These are phyloP conservation scores for Cynopterus brachyotis DNA, from an alignment of 2,113 vertebrate genomes.

Conservation along the genomic window DNA sequence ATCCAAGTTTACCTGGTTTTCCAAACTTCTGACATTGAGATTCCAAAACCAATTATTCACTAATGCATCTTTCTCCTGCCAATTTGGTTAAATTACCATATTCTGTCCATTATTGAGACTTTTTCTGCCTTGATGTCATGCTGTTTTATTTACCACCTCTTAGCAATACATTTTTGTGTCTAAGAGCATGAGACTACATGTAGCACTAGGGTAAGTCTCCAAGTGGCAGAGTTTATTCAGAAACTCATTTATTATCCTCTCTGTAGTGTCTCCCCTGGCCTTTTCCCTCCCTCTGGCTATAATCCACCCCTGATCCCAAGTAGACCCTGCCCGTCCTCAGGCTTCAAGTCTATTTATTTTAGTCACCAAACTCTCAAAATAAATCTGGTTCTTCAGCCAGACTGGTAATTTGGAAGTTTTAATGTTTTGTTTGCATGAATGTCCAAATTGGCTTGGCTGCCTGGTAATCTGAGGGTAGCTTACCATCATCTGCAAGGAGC, in stretches of 20 bases:
- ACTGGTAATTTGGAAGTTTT: constrained; percentile 15
- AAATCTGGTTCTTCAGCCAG: constrained; percentile 29
- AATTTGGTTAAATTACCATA: not conserved
- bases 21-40: not conserved
- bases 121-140: not conserved
- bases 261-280: not conserved
- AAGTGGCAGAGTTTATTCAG: not conserved
- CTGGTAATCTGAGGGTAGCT: not conserved
- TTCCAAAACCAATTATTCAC: not conserved
- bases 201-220: not conserved
- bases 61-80: not conserved
- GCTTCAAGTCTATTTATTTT: constrained; percentile 3
- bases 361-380: constrained; percentile 20
- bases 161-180: not conserved
- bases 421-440: not conserved
- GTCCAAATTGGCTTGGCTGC: not conserved
- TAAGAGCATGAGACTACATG: not conserved
- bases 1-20: not conserved
- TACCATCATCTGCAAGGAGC: not conserved
- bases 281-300: not conserved
- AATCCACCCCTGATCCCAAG: not conserved
- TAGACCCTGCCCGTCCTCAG: not conserved
- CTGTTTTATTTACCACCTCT: not conserved
- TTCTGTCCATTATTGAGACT: not conserved
- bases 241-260: not conserved